phyloP scores from a whole-genome alignment of 2,113 vertebrate genomes.

The Sinocyclocheilus anshuiensis region DNA sequence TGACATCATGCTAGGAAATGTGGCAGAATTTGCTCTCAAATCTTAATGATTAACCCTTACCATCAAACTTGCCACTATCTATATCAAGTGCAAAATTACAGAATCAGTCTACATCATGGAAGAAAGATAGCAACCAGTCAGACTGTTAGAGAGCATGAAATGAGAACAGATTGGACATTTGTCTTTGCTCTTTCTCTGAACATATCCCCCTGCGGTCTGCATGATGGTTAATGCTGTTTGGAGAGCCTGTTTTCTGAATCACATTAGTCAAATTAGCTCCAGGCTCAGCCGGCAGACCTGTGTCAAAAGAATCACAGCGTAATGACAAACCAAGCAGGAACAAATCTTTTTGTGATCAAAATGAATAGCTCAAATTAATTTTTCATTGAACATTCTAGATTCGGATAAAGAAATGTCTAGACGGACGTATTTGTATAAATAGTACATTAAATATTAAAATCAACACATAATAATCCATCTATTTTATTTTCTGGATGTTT shows the following conservation, averaged over 20 bases:
- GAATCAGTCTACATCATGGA: neutral
- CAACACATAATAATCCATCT: neutral
- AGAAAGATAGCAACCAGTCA: neutral
- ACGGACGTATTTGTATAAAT: neutral
- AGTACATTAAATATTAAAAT: neutral
- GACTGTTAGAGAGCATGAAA: slow-evolving; percentile 5
- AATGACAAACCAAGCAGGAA: neutral
- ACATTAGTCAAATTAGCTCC: slow-evolving; percentile 60
- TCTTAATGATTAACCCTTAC: neutral
- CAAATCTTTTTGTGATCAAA: neutral
- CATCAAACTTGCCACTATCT: neutral
- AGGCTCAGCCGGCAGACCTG: slow-evolving; percentile 20
- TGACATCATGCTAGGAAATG: neutral
- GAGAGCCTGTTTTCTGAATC: slow-evolving; percentile 62
- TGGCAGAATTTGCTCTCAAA: neutral
- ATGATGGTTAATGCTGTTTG: slow-evolving; percentile 62
- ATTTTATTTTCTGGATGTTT: neutral
- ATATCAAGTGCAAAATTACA: neutral
- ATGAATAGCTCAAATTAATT: neutral
- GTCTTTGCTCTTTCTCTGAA: slow-evolving; percentile 41
- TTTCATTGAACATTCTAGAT: neutral
- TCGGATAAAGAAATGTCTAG: neutral
- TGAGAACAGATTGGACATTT: slow-evolving; percentile 9
- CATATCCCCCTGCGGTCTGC: slow-evolving; percentile 50
- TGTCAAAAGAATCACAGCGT: slow-evolving; percentile 1